Percentiles rank a stretch among this genome's conserved stretches.
These are phyloP conservation scores for Ceratina japonica DNA, from an alignment of 1,140 invertebrate genomes.

Conservation along the genomic window DNA sequence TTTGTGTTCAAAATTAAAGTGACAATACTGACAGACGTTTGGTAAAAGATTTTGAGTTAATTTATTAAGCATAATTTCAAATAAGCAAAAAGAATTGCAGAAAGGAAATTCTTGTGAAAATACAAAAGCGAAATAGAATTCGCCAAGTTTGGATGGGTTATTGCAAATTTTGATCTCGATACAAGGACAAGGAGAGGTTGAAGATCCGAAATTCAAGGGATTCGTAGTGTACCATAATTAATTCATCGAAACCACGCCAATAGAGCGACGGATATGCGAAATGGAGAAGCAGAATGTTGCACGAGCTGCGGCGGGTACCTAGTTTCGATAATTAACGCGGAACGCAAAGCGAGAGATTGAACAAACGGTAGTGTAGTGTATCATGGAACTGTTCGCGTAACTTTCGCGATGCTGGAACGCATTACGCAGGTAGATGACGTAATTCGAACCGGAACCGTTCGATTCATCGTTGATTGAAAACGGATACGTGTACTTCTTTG, in stretches of 20 bases:
- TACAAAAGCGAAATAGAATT: too few relatives aligned
- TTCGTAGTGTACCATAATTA: too few relatives aligned
- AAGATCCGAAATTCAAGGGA: background rate
- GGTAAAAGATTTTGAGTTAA: too few relatives aligned
- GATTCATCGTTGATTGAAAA: conserved; percentile 19
- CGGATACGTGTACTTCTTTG: conserved; percentile 8
- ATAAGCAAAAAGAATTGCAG: too few relatives aligned
- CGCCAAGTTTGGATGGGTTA: too few relatives aligned
- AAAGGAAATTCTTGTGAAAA: too few relatives aligned
- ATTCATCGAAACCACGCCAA: background rate
- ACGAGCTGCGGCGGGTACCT: background rate
- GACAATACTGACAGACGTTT: too few relatives aligned
- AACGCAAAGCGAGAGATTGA: background rate
- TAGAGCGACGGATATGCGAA: background rate
- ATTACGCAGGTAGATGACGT: conserved; percentile 13
- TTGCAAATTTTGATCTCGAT: too few relatives aligned
- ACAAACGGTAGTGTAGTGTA: background rate
- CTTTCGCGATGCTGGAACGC: background rate
- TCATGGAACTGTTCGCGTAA: background rate
- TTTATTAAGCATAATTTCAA: too few relatives aligned
- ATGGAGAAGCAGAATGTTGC: background rate
- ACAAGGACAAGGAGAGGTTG: too few relatives aligned
- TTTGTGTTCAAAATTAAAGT: too few relatives aligned
- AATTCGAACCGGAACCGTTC: conserved; percentile 24
- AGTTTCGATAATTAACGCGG: conserved; percentile 1